phyloP scores from a whole-genome alignment of 2,113 vertebrate genomes.

The Anguilla rostrata region DNA sequence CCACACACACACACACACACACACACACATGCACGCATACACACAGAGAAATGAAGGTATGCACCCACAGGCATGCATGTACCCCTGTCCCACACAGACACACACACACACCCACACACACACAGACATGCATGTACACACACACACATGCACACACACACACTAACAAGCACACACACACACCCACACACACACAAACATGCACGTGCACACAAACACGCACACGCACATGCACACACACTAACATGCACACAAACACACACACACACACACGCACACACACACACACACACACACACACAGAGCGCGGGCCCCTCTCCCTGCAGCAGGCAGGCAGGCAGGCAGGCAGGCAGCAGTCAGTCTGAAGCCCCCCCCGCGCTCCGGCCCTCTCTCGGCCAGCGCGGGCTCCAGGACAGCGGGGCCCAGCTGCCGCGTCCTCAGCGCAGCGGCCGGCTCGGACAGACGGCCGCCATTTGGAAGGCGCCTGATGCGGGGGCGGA shows the following conservation, averaged over 20 bases:
- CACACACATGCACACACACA: neutral
- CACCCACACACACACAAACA: neutral
- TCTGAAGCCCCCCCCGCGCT: slow-evolving; percentile 36
- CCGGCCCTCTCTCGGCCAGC: neutral
- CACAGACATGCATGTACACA: neutral
- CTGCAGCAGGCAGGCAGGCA: no score
- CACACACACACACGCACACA: neutral
- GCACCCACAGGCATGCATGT: no score
- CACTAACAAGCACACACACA: neutral
- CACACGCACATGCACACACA: neutral
- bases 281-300: neutral
- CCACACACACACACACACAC: neutral
- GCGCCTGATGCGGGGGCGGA: slow-evolving; percentile 77
- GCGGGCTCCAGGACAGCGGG: no score
- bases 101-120: neutral
- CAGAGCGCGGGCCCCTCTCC: neutral
- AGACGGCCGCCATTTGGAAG: slow-evolving; percentile 75
- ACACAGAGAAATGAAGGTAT: no score
- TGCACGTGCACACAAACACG: neutral
- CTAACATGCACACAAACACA: neutral
- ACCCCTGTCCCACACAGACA: no score
- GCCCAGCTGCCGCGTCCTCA: neutral
- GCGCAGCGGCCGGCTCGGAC: slow-evolving; percentile 49
- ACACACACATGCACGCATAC: neutral
- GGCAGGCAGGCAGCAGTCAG: neutral